Evolutionary conservation across 2,113 vertebrate genomes (phyloP).

Genomic region (Glareola pratincola): DNA sequence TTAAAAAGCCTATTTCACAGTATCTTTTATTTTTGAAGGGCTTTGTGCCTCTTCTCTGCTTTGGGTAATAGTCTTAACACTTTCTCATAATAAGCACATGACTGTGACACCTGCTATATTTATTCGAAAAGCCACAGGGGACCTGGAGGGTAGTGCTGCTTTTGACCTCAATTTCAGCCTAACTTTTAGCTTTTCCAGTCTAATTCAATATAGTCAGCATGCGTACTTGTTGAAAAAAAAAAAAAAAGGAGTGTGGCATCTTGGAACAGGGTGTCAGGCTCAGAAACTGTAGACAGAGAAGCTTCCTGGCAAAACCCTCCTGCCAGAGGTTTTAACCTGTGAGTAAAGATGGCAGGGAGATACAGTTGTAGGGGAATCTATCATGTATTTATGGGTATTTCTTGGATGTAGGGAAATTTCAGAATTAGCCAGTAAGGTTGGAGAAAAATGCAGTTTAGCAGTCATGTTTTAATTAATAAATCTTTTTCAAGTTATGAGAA

Average conservation of each 20-base stretch:
- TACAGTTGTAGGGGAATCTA: fast-evolving
- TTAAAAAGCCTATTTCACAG: background rate
- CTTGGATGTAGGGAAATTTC: background rate
- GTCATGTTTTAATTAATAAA: background rate
- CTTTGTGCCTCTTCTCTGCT: background rate
- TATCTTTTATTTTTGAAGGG: background rate
- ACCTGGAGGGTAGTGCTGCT: background rate
- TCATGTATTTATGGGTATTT: background rate
- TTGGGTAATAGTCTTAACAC: background rate
- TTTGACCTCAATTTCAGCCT: background rate
- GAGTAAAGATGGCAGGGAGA: background rate
- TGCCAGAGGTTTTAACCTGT: background rate
- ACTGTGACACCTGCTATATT: background rate
- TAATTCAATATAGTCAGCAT: background rate
- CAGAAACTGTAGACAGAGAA: background rate
- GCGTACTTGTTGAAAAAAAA: background rate
- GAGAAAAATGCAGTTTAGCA: background rate
- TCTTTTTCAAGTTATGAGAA: background rate
- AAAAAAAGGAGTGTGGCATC: background rate
- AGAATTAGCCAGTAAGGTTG: background rate
- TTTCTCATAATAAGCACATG: background rate
- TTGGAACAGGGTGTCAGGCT: background rate
- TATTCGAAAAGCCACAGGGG: background rate
- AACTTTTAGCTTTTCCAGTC: background rate
- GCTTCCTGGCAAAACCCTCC: background rate